phyloP scores from a whole-genome alignment of 2,113 vertebrate genomes.

The Protobothrops mucrosquamatus region DNA sequence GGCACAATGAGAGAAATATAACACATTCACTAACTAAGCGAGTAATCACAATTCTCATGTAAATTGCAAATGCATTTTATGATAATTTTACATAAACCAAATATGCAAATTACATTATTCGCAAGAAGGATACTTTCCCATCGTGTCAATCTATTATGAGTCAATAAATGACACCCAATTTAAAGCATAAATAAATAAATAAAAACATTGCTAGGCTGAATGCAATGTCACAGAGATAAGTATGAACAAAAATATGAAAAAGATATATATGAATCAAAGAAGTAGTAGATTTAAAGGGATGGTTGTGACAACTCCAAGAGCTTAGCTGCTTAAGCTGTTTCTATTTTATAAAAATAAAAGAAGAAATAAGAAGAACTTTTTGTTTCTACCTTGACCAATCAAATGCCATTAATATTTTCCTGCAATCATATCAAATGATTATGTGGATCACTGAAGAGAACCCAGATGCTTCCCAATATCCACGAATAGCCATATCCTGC shows the following conservation, averaged over 20 bases:
- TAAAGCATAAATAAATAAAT: background rate
- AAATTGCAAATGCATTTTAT: slow-evolving; percentile 22
- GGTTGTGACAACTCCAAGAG: background rate
- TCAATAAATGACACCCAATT: background rate
- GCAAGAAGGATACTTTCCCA: background rate
- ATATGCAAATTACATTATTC: background rate
- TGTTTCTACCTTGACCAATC: background rate
- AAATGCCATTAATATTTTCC: background rate
- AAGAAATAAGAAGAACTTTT: background rate
- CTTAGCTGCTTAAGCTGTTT: background rate
- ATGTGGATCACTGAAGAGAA: background rate
- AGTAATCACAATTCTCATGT: slow-evolving; percentile 22
- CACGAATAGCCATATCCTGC: background rate
- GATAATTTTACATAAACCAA: slow-evolving; percentile 17
- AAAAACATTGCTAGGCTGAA: background rate
- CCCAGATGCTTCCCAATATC: background rate
- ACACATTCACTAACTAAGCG: slow-evolving; percentile 6
- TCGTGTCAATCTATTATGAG: background rate
- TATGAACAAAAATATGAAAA: background rate
- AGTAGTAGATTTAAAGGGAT: background rate
- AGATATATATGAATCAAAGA: background rate
- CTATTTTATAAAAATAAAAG: background rate
- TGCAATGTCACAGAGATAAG: background rate
- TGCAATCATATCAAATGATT: background rate
- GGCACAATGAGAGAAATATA: slow-evolving; percentile 4